Conservation (phyloP, 2,113 vertebrate species). For the Hiodon tergisus region DNA sequence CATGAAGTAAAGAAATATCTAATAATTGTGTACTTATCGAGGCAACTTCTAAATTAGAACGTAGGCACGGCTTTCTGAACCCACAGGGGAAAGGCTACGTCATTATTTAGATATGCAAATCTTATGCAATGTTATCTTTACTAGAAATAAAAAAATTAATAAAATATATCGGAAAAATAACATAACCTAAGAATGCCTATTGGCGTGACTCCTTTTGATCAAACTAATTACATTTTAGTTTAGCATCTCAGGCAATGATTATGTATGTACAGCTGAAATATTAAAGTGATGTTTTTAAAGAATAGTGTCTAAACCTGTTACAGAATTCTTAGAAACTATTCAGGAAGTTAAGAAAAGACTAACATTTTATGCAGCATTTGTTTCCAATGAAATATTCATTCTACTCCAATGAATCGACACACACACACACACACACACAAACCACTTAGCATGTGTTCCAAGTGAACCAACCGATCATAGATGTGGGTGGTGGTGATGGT, state of each 20-base stretch:
- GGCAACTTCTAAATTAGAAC: constrained; percentile 39
- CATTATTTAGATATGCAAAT: constrained; percentile 33
- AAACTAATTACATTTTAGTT: constrained; percentile 48
- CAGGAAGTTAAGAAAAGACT: no score
- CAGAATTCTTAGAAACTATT: not conserved
- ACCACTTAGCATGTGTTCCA: not conserved
- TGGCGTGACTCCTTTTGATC: constrained; percentile 43
- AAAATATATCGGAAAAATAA: constrained; percentile 21
- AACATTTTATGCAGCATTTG: no score
- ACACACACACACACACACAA: no score
- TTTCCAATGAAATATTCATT: no score
- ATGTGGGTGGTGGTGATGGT: no score
- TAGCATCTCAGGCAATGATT: constrained; percentile 36
- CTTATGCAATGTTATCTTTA: constrained; percentile 40
- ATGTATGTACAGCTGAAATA: constrained; percentile 30
- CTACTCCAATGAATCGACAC: no score
- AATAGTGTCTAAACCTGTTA: not conserved
- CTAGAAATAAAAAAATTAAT: constrained; percentile 12
- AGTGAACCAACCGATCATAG: not conserved
- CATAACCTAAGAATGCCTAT: constrained; percentile 44
- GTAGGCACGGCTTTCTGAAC: constrained; percentile 31
- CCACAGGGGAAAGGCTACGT: constrained; percentile 34
- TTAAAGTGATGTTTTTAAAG: constrained; percentile 23
- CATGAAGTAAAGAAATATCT: constrained; percentile 36
- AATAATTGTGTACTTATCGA: constrained; percentile 31